These are phyloP conservation scores for Pelecanus crispus DNA, from an alignment of 2,113 vertebrate species.

Conservation along the genomic window DNA sequence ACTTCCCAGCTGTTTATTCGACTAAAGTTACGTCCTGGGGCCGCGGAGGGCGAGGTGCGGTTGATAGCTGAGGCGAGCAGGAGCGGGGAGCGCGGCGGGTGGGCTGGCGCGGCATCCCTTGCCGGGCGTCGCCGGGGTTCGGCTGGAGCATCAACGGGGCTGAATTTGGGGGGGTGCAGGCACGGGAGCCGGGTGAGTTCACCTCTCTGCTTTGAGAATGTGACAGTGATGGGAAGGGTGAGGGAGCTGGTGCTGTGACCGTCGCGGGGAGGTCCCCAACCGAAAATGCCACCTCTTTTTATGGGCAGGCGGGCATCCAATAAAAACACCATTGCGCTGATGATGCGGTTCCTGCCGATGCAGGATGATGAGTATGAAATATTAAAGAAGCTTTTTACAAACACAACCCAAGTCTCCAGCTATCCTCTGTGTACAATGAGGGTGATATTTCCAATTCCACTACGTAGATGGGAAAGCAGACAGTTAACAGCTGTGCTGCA, in stretches of 20 bases:
- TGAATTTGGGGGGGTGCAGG: background rate
- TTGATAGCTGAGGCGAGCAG: background rate
- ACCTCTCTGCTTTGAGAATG: background rate
- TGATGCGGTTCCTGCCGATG: background rate
- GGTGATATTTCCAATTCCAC: background rate
- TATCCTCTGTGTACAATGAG: background rate
- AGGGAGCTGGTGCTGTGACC: background rate
- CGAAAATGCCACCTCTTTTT: background rate
- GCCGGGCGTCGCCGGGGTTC: background rate
- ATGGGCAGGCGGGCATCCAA: accelerated
- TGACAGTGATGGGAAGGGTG: background rate
- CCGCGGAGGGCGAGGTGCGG: background rate
- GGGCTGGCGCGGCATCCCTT: background rate
- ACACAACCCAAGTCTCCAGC: background rate
- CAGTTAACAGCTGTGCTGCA: background rate
- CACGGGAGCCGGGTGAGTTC: background rate
- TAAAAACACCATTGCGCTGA: background rate
- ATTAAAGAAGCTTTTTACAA: background rate
- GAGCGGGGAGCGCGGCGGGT: background rate
- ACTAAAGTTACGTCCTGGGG: background rate
- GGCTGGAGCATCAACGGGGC: background rate
- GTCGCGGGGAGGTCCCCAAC: background rate
- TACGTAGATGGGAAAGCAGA: background rate
- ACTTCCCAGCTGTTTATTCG: background rate
- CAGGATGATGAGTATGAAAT: background rate